Conservation (phyloP, 2,888 invertebrate species). For the Allacma fusca region DNA sequence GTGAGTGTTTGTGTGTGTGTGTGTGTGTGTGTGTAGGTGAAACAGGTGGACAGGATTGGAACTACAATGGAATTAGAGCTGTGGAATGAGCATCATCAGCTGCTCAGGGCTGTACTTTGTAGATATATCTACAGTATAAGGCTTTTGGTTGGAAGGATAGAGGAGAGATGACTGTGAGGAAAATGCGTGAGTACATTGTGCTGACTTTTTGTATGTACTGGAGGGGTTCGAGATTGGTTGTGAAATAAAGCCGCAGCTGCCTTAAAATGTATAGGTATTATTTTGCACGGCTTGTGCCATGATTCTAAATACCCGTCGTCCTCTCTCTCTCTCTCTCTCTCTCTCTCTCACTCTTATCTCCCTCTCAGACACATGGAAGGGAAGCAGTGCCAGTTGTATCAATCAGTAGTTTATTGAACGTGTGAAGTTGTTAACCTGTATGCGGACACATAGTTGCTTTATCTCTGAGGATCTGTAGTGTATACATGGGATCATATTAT, state of each 20-base stretch:
- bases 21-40: conserved; percentile 27
- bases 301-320: too few relatives aligned
- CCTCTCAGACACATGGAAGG: too few relatives aligned
- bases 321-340: too few relatives aligned
- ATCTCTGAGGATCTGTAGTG: too few relatives aligned
- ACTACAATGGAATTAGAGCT: conserved; percentile 42
- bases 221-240: conserved; percentile 13
- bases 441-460: too few relatives aligned
- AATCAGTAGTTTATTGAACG: conserved; percentile 49
- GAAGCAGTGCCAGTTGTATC: conserved; percentile 41
- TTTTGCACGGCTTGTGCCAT: conserved; percentile 44
- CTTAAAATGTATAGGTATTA: conserved; percentile 27
- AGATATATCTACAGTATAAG: neutral
- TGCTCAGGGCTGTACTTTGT: conserved; percentile 25
- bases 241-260: conserved; percentile 41
- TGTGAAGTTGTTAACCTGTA: conserved; percentile 43
- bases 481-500: too few relatives aligned
- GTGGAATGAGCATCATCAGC: conserved; percentile 46
- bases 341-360: too few relatives aligned
- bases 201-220: too few relatives aligned
- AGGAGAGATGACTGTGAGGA: too few relatives aligned
- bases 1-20: too few relatives aligned
- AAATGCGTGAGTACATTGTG: too few relatives aligned
- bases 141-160: neutral
- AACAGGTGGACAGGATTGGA: conserved; percentile 49